Percentiles rank a stretch among this genome's conserved stretches.
These are phyloP conservation scores for Argynnis bischoffii DNA, from an alignment of 2,888 invertebrate species.

Conservation along the genomic window DNA sequence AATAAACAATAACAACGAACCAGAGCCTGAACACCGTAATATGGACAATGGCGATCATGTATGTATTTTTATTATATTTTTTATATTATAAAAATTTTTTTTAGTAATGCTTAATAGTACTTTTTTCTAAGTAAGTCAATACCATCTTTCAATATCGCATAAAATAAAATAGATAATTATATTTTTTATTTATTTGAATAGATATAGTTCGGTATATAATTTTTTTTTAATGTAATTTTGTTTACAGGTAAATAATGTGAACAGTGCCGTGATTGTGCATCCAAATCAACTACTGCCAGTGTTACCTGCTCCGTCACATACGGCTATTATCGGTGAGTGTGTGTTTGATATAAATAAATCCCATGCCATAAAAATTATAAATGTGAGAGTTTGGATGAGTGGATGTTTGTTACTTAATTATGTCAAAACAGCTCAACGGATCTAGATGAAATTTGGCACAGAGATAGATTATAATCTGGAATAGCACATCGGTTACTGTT, in stretches of 20 bases:
- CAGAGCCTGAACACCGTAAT: conserved; percentile 60
- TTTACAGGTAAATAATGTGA: conserved; percentile 66
- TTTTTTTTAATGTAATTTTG: neutral
- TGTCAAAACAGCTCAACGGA: too few species aligned
- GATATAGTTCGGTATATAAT: neutral
- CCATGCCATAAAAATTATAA: too few species aligned
- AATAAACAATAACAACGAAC: conserved; percentile 63
- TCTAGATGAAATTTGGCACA: too few species aligned
- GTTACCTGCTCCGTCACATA: conserved; percentile 81
- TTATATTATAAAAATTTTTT: neutral
- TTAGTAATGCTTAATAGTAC: too few species aligned
- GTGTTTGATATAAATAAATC: conserved; percentile 5
- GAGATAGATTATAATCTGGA: too few species aligned
- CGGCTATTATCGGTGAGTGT: conserved; percentile 73
- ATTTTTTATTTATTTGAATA: too few species aligned
- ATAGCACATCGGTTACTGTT: too few species aligned
- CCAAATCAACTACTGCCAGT: conserved; percentile 91
- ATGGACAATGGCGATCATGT: conserved; percentile 74
- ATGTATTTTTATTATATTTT: conserved; percentile 41
- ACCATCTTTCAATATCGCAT: neutral
- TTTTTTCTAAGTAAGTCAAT: too few species aligned
- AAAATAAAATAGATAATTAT: neutral
- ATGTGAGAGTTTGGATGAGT: too few species aligned
- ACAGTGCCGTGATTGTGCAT: conserved; percentile 89
- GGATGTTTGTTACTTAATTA: too few species aligned